These are phyloP conservation scores for Meiosimyza platycephala DNA, from an alignment of 2,888 invertebrate species.

Conservation along the genomic window DNA sequence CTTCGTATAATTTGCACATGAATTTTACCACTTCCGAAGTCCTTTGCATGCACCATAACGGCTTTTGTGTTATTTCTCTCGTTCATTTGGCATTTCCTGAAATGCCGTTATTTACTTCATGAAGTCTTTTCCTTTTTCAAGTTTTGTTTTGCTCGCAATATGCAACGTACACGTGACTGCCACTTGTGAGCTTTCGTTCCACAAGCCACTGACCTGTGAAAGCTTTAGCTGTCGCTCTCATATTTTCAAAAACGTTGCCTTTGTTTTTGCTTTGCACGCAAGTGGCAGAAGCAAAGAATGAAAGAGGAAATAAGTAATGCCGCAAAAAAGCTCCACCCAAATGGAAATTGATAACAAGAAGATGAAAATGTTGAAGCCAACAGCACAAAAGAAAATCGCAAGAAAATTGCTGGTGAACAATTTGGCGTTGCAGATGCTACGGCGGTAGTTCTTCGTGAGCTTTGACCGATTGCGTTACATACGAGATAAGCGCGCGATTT, in stretches of 20 bases:
- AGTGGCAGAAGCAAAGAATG: not conserved
- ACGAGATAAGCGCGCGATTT: not conserved
- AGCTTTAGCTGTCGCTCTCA: not conserved
- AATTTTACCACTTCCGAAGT: too few relatives aligned
- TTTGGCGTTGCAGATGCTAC: constrained; percentile 12
- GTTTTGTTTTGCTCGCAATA: constrained; percentile 29
- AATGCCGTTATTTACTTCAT: too few relatives aligned
- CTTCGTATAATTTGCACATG: too few relatives aligned
- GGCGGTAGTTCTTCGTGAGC: constrained; percentile 48
- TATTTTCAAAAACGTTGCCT: too few relatives aligned
- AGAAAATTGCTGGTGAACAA: constrained; percentile 5
- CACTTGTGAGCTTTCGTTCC: constrained; percentile 21
- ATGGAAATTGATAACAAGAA: too few relatives aligned
- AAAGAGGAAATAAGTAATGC: not conserved
- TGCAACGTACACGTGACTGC: constrained; percentile 28
- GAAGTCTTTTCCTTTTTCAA: not conserved
- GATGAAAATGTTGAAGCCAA: not conserved
- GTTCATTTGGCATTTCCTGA: too few relatives aligned
- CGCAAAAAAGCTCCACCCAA: not conserved
- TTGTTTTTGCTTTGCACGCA: not conserved
- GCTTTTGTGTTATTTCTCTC: too few relatives aligned
- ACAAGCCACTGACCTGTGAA: constrained; percentile 33
- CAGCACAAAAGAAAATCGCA: not conserved
- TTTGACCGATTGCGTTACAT: constrained; percentile 42
- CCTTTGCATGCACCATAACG: too few relatives aligned